Evolutionary conservation across 2,888 invertebrate species (phyloP), one percentile per base, ranked within the genome.

Genomic region (Cabera pusaria): DNA sequence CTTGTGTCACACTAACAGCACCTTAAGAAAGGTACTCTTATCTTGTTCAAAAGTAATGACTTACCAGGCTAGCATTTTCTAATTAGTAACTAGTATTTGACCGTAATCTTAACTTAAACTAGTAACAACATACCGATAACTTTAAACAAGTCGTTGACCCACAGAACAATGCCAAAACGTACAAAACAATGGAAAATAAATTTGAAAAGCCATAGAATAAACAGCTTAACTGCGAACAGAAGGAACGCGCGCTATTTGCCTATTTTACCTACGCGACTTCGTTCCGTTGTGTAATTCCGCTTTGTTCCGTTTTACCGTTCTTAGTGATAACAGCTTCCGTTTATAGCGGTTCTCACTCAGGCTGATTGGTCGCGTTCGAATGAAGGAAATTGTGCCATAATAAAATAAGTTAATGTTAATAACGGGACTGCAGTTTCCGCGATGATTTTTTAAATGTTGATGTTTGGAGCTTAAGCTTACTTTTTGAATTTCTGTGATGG

Each of bases 261-360:
- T 64, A 64, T 63, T 65, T 59, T 64, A 64, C 68, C 69, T 67
- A 64, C 49, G 49, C 48, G 23, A 11, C 24, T 28, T 28, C 20
- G 16, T 43, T 43, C 28, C 24, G 18, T 47, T 38, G 23, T 17
- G 44, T 42, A 34, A 44, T 68, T 68, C 61, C 59, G 64, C 44
- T 49, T 63, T 1, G 20, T 21, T 65, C 62, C 59, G 66, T 73
- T 28, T 44, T 68, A 68, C 62, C 61, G 64, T 65, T 67, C 64
- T 66, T 42, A 56, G 56, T 64, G 61, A 68, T 72, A 72, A 72
- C 72, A 61, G 73, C 73, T 73, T 79, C 77, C 76, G 52, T 75
- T 79, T 81, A 82, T 74, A 63, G 73, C 68, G 64, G 57, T 69
- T 76, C 72, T 80, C 76, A 81, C 83, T 84, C 78, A 76, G 69